These are phyloP conservation scores for Iphiclides podalirius DNA, from an alignment of 2,888 invertebrate genomes.

Conservation along the genomic window DNA sequence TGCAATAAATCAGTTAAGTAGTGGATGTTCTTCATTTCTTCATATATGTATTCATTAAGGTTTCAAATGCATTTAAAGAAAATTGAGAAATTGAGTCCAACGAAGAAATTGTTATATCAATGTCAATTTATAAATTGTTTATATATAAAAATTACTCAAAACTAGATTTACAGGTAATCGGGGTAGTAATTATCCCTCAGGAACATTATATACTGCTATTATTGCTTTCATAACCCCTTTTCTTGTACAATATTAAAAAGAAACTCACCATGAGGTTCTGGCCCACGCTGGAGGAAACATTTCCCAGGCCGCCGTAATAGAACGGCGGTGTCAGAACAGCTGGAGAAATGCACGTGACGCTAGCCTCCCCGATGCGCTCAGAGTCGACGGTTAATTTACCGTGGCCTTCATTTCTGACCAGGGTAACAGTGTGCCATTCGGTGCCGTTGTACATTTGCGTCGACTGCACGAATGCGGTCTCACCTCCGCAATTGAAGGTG, in stretches of 20 bases:
- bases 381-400: slow-evolving; percentile 86
- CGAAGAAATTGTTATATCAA: no score
- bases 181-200: no score
- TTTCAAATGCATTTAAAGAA: no score
- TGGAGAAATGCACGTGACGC: slow-evolving; percentile 61
- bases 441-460: slow-evolving; percentile 83
- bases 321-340: slow-evolving; percentile 85
- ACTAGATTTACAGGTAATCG: no score
- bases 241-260: not conserved
- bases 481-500: slow-evolving; percentile 85
- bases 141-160: no score
- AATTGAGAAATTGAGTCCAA: no score
- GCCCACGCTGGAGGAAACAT: slow-evolving; percentile 52
- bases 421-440: slow-evolving; percentile 88
- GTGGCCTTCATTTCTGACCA: slow-evolving; percentile 81
- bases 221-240: no score
- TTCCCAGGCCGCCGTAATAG: slow-evolving; percentile 89
- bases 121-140: no score
- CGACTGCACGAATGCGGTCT: slow-evolving; percentile 80
- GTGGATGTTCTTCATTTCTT: no score
- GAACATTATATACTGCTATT: no score
- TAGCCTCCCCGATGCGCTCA: slow-evolving; percentile 72
- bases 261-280: slow-evolving; percentile 46
- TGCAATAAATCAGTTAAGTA: no score
- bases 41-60: no score